These are phyloP conservation scores for Struthidea cinerea DNA, from an alignment of 2,113 vertebrate genomes.

Conservation along the genomic window DNA sequence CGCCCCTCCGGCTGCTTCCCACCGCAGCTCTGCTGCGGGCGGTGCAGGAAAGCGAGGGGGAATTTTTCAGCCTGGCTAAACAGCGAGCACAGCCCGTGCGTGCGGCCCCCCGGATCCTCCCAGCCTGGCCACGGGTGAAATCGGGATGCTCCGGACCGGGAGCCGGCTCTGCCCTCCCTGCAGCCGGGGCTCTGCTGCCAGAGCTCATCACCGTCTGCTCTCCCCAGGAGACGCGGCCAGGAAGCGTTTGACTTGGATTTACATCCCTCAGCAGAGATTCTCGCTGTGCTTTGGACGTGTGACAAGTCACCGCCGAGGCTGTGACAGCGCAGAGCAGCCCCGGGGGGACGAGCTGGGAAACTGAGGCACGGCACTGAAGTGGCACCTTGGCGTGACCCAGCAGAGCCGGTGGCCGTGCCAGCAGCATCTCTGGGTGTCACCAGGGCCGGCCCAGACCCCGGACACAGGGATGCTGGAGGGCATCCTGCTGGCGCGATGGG, in stretches of 20 bases:
- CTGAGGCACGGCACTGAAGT: fast-evolving
- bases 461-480: fast-evolving
- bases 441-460: not conserved
- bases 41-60: fast-evolving
- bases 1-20: not conserved
- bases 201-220: not conserved
- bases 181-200: not conserved
- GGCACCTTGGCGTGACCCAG: not conserved
- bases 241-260: not conserved
- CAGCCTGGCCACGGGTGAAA: not conserved
- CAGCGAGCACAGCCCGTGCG: fast-evolving
- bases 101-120: not conserved
- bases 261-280: not conserved
- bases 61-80: fast-evolving
- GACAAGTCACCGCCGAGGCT: not conserved
- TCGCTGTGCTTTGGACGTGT: fast-evolving
- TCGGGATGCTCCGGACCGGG: fast-evolving
- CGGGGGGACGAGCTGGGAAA: not conserved
- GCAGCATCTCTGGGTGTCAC: not conserved
- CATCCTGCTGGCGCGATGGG: fast-evolving
- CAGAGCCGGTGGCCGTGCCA: not conserved
- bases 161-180: not conserved
- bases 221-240: not conserved
- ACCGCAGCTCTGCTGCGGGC: fast-evolving
- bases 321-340: not conserved